Percentiles rank a stretch among this genome's conserved stretches.
Evolutionary conservation across 2,113 vertebrate genomes (phyloP).

Genomic region (Coregonus clupeaformis): DNA sequence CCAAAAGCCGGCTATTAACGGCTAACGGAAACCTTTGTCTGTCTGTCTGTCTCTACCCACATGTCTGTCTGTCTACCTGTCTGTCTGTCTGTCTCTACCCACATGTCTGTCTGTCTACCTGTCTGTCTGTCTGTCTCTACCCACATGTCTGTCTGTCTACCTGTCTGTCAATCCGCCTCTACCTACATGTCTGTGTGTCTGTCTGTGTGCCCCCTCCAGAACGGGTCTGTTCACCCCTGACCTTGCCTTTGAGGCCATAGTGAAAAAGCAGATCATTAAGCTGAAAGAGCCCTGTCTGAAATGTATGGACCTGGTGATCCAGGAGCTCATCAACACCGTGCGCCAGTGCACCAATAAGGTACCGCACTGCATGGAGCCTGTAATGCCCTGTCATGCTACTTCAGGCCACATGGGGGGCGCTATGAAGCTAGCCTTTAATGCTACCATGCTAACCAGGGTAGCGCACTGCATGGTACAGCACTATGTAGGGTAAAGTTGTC

Average conservation of each 20-base stretch:
- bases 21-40: too few relatives aligned
- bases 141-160: too few relatives aligned
- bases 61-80: too few relatives aligned
- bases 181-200: neutral
- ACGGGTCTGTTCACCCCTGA: conserved; percentile 98
- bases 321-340: conserved; percentile 96
- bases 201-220: conserved; percentile 70
- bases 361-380: conserved; percentile 57
- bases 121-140: too few relatives aligned
- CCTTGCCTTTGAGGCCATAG: conserved; percentile 97
- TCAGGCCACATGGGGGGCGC: conserved; percentile 8
- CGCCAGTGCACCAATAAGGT: conserved; percentile 96
- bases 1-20: too few relatives aligned
- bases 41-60: too few relatives aligned
- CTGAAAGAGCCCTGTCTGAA: conserved; percentile 98
- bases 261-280: conserved; percentile 99
- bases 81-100: too few relatives aligned
- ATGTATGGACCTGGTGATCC: conserved; percentile 96
- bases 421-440: neutral
- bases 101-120: too few relatives aligned
- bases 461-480: too few relatives aligned
- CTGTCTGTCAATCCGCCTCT: too few relatives aligned
- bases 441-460: too few relatives aligned
- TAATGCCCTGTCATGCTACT: conserved; percentile 28
- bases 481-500: too few relatives aligned